Base-by-base conservation (phyloP, 2,113 vertebrate genomes). In the Odontophorus gujanensis region DNA sequence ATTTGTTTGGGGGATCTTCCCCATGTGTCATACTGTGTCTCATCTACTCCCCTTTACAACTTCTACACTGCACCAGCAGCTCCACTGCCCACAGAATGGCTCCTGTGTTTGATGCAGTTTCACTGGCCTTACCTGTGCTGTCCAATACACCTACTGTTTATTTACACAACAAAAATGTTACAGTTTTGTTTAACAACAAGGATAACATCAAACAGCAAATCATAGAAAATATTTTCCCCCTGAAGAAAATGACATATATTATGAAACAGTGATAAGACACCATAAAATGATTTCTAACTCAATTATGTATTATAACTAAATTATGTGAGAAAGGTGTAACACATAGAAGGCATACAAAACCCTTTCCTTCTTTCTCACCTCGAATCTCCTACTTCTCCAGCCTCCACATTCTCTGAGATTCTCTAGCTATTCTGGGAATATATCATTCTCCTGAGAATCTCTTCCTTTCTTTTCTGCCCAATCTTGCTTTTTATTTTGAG, bases 301-400 rank as follows among this genome's bases (percentile, higher is more conserved):
- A 0, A 0, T 63, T 63, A 9, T 32, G 1, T 69, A 85, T 83
- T 83, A 20, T 30, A 25, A 11, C 11, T 77, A 81, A 82, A 55
- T 50, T 66, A 58, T 19, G 36, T 18, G 74, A 32, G 15, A 62
- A 62, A 36, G 7, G 20, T 32, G 13, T 20, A 58, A 50, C 7
- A 13, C 0, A 0, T 36, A 30, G 61, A 80, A 86, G 36, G 80
- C 76, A 50, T 48, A 53, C 2, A 65, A 66, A 48, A 81, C 32
- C 24, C 14, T 9, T 61, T 2, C 13, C 20, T 69, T 5, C 1
- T 48, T 9, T 50, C 30, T 26, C 61, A 13, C 30, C 81, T 75
- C 26, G 48, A 74, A 38, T 50, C 26, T 12, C 4, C 21, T 73
- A 87, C n/a, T 48, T 53, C 38, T 65, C 11, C 43, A 69, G 2